Conservation (phyloP, 2,888 invertebrate genomes). For the Rhogogaster chlorosoma region DNA sequence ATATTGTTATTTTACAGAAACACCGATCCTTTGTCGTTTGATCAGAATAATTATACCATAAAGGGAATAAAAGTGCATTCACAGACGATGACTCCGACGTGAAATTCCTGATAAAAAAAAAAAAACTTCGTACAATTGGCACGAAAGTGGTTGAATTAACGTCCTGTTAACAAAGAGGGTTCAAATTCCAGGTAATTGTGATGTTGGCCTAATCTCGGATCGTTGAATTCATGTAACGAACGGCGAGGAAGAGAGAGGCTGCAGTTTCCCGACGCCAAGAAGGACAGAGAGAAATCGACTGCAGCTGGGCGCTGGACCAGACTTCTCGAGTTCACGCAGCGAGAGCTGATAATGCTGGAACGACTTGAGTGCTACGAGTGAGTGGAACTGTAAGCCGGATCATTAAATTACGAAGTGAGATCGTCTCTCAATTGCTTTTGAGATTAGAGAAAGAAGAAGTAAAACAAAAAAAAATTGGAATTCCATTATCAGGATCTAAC, state of each 20-base stretch:
- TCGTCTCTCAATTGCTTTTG: neutral
- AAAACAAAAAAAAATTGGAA: neutral
- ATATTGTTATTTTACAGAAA: neutral
- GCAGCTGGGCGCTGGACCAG: neutral
- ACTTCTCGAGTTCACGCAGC: slow-evolving; percentile 2
- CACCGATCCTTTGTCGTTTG: neutral
- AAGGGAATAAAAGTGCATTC: neutral
- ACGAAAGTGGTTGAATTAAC: neutral
- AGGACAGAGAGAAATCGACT: neutral
- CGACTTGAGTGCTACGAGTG: neutral
- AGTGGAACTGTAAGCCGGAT: slow-evolving; percentile 11
- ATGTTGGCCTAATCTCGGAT: neutral
- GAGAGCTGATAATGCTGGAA: slow-evolving; percentile 2
- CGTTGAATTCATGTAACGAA: neutral
- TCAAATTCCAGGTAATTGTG: neutral
- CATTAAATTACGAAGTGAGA: neutral
- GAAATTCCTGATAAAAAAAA: neutral
- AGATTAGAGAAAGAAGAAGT: neutral
- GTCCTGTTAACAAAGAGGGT: neutral
- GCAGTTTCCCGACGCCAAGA: neutral
- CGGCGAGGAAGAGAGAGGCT: neutral
- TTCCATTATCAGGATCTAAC: neutral
- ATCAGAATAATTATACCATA: neutral
- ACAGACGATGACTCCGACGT: neutral
- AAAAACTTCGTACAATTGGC: neutral